Evolutionary conservation across 2,113 vertebrate species (phyloP).

Genomic region (Gasterosteus aculeatus): DNA sequence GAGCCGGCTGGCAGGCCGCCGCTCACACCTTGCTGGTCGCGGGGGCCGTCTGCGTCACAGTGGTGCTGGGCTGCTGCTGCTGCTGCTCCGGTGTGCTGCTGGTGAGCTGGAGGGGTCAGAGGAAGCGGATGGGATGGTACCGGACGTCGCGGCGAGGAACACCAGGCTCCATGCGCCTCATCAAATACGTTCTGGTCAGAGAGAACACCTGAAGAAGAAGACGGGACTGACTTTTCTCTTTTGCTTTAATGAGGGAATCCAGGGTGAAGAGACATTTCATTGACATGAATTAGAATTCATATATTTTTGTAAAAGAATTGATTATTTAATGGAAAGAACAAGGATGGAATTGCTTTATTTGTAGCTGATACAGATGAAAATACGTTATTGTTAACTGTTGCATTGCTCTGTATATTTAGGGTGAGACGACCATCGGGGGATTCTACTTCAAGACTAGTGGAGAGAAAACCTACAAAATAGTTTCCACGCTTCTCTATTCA

Average conservation of each 20-base stretch:
- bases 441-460: background rate
- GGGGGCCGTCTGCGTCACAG: slow-evolving; percentile 74
- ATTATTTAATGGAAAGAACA: slow-evolving; percentile 2
- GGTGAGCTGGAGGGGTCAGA: slow-evolving; percentile 78
- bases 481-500: background rate
- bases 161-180: slow-evolving; percentile 74
- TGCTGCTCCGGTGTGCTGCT: slow-evolving; percentile 81
- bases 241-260: background rate
- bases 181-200: slow-evolving; percentile 79
- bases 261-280: background rate
- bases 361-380: background rate
- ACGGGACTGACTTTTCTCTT: background rate
- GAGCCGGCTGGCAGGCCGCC: slow-evolving; percentile 70
- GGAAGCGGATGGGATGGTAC: slow-evolving; percentile 81
- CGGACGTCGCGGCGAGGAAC: slow-evolving; percentile 71
- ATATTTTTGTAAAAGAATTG: slow-evolving; percentile 6
- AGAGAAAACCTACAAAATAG: background rate
- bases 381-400: background rate
- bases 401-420: background rate
- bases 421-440: background rate
- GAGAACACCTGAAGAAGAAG: slow-evolving; percentile 69
- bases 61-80: slow-evolving; percentile 86
- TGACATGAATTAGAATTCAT: background rate
- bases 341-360: slow-evolving; percentile 9
- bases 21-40: slow-evolving; percentile 80